Evolutionary conservation across 1,140 invertebrate species (phyloP), one percentile per base, ranked within the genome.

Genomic region (Drosophila dunni): DNA sequence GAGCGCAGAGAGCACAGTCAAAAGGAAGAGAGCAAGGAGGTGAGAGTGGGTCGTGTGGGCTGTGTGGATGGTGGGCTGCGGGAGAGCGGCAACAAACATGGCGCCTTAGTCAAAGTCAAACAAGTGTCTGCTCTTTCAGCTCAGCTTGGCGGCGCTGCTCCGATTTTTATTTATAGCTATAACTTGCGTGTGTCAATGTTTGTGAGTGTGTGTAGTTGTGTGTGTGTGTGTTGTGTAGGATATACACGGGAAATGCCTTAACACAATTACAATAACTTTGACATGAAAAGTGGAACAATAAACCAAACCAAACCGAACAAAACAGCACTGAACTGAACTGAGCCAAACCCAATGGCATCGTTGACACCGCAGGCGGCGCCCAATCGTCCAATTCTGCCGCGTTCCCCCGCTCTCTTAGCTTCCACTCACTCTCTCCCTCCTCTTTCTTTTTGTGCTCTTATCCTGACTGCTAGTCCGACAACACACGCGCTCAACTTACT

Each of bases 281-380:
- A 89, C 84, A 89, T 89, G 80, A 89, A 89, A 88, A 89, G 84
- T 89, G 80, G 84, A 89, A 89, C 84, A 88, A 88, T 88, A 89
- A 89, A 88, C 74, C 80, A 88, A 89, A 81, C 82, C 63, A 66
- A 85, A 86, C 73, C 61, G 56, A 72, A 81, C 67, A 44, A 34
- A 75, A 20, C 17, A 20, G 17, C 17, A 79, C 54, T 51, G 53
- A 76, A 80, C 70, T 64, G 61, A 75, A 79, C 44, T 58, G 56
- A 71, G 69, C 24, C 61, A 56, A 57, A 61, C 44, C 69, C 69
- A 73, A 68, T 54, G 64, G 48, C 70, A 73, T 61, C 73, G 71
- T 82, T 79, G 80, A 82, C 80, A 83, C 80, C 80, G 56, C 66
- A 75, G 71, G 76, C 79, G 81, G 81, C 81, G 61, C 54, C 68